A percentile compares a stretch with the other conserved stretches of the same genome.
Conservation (phyloP, 2,797 vertebrate genomes). For the Ataeniobius toweri region DNA sequence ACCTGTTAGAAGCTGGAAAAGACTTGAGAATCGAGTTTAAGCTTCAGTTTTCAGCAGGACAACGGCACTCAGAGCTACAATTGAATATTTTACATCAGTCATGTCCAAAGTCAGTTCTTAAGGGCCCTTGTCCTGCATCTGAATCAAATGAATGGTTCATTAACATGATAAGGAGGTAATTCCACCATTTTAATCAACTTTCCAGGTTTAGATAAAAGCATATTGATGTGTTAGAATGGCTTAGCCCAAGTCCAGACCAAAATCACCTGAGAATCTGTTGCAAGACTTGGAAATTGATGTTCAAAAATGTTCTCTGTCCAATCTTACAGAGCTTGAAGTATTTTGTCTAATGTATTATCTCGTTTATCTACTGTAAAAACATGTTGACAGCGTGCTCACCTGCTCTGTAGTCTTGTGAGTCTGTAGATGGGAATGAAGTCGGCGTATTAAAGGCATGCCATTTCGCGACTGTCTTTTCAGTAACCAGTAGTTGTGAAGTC, state of each 20-base stretch:
- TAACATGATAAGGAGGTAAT: not conserved
- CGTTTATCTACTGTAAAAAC: too few relatives aligned
- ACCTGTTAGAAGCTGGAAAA: too few relatives aligned
- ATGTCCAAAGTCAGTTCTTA: not conserved
- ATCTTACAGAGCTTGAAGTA: not conserved
- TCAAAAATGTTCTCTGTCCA: not conserved
- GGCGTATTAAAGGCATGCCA: constrained; percentile 93
- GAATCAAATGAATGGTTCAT: not conserved
- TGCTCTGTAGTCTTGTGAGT: constrained; percentile 89
- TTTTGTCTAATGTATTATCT: not conserved
- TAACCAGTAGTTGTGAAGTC: constrained; percentile 98
- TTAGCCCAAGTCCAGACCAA: not conserved
- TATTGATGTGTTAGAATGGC: not conserved
- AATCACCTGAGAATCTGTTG: not conserved
- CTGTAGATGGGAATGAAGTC: constrained; percentile 93
- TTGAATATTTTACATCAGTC: not conserved
- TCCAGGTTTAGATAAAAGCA: not conserved
- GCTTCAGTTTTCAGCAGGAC: too few relatives aligned
- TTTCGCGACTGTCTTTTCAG: constrained; percentile 96
- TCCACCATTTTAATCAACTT: not conserved
- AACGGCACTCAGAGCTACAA: not conserved
- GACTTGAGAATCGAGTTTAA: too few relatives aligned
- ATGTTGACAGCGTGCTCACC: constrained; percentile 73
- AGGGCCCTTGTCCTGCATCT: not conserved
- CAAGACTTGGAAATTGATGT: not conserved